Percentiles rank a stretch among this genome's conserved stretches.
Conservation (phyloP, 2,888 invertebrate species). For the Coremacera marginata region DNA sequence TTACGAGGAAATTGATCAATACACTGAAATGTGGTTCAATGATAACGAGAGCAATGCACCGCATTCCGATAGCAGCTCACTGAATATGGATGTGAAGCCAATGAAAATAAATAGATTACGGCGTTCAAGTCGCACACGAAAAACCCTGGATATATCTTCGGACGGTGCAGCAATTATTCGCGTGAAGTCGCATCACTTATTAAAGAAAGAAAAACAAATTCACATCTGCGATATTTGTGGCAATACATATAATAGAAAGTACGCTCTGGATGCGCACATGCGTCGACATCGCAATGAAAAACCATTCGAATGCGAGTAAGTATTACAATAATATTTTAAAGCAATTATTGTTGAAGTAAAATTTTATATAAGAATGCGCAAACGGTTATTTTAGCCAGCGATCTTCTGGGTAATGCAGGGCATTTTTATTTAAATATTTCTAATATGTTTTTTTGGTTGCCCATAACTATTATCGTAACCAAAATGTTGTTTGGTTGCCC, state of each 20-base stretch:
- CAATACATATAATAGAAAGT: constrained; percentile 65
- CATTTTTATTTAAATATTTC: too few species aligned
- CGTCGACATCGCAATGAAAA: constrained; percentile 66
- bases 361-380: background rate
- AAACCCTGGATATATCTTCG: constrained; percentile 52
- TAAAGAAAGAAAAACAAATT: constrained; percentile 49
- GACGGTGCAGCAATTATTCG: constrained; percentile 42
- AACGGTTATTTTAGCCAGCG: too few species aligned
- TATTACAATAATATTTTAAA: constrained; percentile 9
- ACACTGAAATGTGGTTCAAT: constrained; percentile 43
- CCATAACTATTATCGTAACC: too few species aligned
- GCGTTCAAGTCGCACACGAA: constrained; percentile 34
- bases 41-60: constrained; percentile 31
- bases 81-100: too few species aligned
- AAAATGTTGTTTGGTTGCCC: too few species aligned
- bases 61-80: too few species aligned
- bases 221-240: constrained; percentile 67
- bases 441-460: too few species aligned
- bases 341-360: background rate
- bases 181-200: constrained; percentile 20
- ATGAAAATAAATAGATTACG: background rate
- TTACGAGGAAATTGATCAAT: constrained; percentile 33
- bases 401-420: too few species aligned
- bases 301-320: constrained; percentile 67
- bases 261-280: constrained; percentile 66